Base-by-base conservation (phyloP, 2,113 vertebrate species). In the Dipodomys spectabilis region DNA sequence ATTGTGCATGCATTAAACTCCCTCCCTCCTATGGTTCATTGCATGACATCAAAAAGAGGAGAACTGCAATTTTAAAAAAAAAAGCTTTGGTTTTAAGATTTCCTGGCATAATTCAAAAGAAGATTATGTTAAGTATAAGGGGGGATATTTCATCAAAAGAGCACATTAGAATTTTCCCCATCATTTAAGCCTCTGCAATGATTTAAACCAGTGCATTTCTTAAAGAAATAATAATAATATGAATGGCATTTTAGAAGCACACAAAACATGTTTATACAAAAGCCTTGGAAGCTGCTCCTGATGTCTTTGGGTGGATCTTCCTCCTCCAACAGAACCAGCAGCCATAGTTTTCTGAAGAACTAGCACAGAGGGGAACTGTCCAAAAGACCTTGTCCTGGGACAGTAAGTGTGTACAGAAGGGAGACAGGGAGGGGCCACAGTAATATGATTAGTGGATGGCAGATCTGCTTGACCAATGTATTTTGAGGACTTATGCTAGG, bases 91-190 rank as follows among this genome's bases (percentile, higher is more conserved):
- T 90, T 95, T 92, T 89, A 93, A 95, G 87, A 94, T 91, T 93
- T 69, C 30, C 44, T 85, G 87, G 60, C 57, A 57, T 87, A 85
- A 94, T 82, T 95, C 94, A 94, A 95, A 96, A 60, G 73, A 71
- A 95, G 49, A 95, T 91, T 93, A 92, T 87, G 73, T 73, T 95
- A 96, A 96, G 28, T 67, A 60, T 78, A 2, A 39, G n/a, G 13
- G 39, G 28, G 60, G 73, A 30, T 86, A 60, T 67, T 92, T 94
- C 65, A 91, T 91, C 84, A 89, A 84, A 95, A 32, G 78, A 91
- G 23, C 28, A 87, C 86, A 82, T 94, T 92, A 94, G 78, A 96
- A 92, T 95, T 96, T 97, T 96, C 87, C 27, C 87, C 78, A 85
- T 92, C 91, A 92, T 93, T 96, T 95, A 94, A 96, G 73, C 27